Evolutionary conservation across 2,113 vertebrate genomes (phyloP).

Genomic region (Ptyas mucosa): DNA sequence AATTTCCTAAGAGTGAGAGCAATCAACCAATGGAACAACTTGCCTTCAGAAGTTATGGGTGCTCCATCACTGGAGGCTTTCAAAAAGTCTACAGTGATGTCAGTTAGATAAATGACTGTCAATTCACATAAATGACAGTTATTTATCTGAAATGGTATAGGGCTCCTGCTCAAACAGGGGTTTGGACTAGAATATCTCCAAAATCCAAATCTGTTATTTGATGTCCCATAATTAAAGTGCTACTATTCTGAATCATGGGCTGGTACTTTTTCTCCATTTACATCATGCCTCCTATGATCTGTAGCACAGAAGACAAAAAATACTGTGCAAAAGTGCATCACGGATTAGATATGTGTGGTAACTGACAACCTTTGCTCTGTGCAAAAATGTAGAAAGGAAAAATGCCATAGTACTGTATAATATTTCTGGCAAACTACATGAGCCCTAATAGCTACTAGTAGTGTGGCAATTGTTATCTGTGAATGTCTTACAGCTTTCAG

Average conservation of each 20-base stretch:
- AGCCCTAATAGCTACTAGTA: neutral
- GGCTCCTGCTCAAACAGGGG: neutral
- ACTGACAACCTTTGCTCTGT: neutral
- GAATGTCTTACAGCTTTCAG: neutral
- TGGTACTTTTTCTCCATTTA: neutral
- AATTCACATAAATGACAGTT: too few relatives aligned
- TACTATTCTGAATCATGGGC: neutral
- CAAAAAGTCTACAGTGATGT: too few relatives aligned
- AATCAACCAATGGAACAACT: too few relatives aligned
- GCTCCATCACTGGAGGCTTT: too few relatives aligned
- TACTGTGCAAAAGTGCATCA: neutral
- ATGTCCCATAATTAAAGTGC: neutral
- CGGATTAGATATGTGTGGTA: rapidly evolving
- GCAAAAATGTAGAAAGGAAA: neutral
- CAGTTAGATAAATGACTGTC: too few relatives aligned
- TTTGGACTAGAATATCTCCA: neutral
- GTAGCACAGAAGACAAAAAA: neutral
- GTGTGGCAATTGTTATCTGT: neutral
- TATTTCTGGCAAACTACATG: neutral
- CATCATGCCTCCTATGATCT: neutral
- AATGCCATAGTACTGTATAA: neutral
- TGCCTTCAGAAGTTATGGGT: too few relatives aligned
- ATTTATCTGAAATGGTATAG: neutral
- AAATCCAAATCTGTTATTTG: neutral
- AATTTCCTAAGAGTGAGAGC: too few relatives aligned